Conservation (phyloP, 2,888 invertebrate genomes). For the Eupithecia inturbata region DNA sequence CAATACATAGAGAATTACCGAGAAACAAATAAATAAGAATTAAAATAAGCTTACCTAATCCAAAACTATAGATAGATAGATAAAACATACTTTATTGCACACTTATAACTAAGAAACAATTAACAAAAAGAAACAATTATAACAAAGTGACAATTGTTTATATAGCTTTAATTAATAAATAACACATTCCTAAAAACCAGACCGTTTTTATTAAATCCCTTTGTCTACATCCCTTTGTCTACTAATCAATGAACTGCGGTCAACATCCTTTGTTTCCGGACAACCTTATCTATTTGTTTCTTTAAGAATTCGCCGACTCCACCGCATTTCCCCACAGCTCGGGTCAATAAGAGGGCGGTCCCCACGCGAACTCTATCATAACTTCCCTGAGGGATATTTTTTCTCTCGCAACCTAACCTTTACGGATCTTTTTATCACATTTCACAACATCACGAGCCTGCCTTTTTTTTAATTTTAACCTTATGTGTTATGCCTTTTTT, state of each 20-base stretch:
- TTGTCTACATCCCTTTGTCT: slow-evolving; percentile 3
- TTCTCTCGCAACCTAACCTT: slow-evolving; percentile 17
- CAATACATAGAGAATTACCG: neutral
- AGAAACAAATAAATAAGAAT: neutral
- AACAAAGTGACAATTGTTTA: no score
- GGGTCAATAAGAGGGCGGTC: slow-evolving; percentile 14
- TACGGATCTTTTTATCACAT: slow-evolving; percentile 15
- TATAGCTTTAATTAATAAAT: neutral
- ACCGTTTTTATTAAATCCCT: neutral
- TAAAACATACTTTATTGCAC: no score
- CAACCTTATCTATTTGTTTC: neutral
- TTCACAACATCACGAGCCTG: slow-evolving; percentile 6
- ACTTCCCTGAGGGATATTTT: slow-evolving; percentile 19
- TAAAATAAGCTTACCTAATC: neutral
- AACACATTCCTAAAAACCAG: neutral
- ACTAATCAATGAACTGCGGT: neutral
- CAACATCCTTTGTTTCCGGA: slow-evolving; percentile 6
- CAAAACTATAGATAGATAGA: no score
- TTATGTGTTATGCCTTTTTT: slow-evolving; percentile 15
- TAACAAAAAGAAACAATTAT: no score
- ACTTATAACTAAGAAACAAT: no score
- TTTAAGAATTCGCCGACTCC: neutral
- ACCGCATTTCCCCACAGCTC: slow-evolving; percentile 5
- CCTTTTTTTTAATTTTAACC: neutral
- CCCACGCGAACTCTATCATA: slow-evolving; percentile 11